Base-by-base conservation (phyloP, 2,888 invertebrate species). In the Choristoneura rosaceana region DNA sequence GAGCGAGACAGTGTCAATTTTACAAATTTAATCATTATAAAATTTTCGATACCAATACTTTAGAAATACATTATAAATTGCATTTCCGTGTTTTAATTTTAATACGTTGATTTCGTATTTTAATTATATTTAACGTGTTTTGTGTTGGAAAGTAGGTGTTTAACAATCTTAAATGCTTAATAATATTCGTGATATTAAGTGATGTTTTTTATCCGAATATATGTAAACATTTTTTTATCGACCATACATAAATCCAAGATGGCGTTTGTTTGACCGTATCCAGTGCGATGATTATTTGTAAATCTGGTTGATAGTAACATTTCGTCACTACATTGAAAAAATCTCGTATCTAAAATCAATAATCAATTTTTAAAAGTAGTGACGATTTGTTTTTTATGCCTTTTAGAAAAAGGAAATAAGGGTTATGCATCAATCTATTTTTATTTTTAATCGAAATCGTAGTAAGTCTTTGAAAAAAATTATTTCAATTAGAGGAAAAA, bases 101-200 rank as follows among this genome's bases (percentile, higher is more conserved):
- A 55, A 55, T 55, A 55, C 25, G 25, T 55, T 55, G 5, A 14
- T 47, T 9, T 17, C 50, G 55, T 55, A 25, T 10, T 55, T 10
- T 55, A 25, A 55, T 55, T 55, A 17, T 25, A 55, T 15, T 55
- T 25, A 12, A 10, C 4, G 55, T 55, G 55, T 55, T 0, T 10
- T 25, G 55, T 55, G 55, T 55, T 55, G 55, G 25, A 55, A 55
- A 55, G 55, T 55, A 55, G 25, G 55, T 55, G 4, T 4, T 8
- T n/a, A 15, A 52, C 55, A 55, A 55, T 25, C 55, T 9, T 2
- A 12, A 55, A 55, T 25, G 55, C 55, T 55, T 55, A 55, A 3
- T 8, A 25, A 25, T 12, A 55, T 55, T 12, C 55, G 12, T 10
- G 55, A 25, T 55, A 17, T 7, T 38, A 7, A 5, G 5, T 38